phyloP scores from a whole-genome alignment of 2,113 vertebrate species.

The Oreotrochilus melanogaster region DNA sequence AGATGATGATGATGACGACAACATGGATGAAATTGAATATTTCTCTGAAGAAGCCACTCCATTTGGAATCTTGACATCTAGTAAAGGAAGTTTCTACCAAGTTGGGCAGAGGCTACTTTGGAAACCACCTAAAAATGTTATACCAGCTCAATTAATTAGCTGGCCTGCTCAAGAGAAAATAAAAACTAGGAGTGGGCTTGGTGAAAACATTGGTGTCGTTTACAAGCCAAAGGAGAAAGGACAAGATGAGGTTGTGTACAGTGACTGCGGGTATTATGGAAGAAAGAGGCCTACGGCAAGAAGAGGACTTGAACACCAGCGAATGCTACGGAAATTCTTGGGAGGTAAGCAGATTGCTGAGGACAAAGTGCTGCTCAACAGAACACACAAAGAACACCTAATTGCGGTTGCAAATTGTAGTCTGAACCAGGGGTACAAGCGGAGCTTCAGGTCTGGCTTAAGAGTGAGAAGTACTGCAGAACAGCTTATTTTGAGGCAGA shows the following conservation, averaged over 20 bases:
- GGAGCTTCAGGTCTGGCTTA: neutral
- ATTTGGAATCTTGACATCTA: constrained; percentile 2
- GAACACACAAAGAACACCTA: neutral
- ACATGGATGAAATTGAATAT: constrained; percentile 46
- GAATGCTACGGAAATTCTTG: constrained; percentile 14
- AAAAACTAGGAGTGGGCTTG: constrained; percentile 2
- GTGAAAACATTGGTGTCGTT: neutral
- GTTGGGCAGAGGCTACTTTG: constrained; percentile 62
- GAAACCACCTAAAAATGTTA: constrained; percentile 36
- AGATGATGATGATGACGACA: neutral
- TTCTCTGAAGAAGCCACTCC: constrained; percentile 42
- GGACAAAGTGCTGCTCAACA: neutral
- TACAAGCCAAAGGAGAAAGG: constrained; percentile 47
- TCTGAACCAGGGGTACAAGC: neutral
- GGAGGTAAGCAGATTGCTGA: constrained; percentile 59
- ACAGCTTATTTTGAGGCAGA: neutral
- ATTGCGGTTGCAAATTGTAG: neutral
- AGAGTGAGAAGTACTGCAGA: neutral
- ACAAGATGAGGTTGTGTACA: constrained; percentile 2
- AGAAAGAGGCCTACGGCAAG: constrained; percentile 37
- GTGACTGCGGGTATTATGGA: constrained; percentile 39
- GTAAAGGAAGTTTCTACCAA: constrained; percentile 41
- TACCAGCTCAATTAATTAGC: constrained; percentile 46
- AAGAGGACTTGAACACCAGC: constrained; percentile 41
- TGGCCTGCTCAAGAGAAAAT: constrained; percentile 65